Conservation (phyloP, 2,888 invertebrate genomes). For the Oscheius sp. region DNA sequence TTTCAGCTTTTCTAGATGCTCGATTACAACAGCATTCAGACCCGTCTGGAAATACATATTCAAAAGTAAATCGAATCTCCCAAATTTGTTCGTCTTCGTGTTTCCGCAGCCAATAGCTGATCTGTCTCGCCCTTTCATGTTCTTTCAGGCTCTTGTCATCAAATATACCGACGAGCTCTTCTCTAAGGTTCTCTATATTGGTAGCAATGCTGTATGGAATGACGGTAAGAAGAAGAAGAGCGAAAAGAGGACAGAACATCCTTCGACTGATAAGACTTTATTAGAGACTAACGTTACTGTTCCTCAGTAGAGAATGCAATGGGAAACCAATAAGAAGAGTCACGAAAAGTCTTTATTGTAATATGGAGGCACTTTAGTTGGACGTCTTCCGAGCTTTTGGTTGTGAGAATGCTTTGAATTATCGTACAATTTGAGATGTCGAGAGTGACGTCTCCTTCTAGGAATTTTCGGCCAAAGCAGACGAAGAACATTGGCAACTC, state of each 20-base stretch:
- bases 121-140: too few species aligned
- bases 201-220: not conserved
- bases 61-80: not conserved
- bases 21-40: not conserved
- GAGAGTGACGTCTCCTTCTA: slow-evolving; percentile 10
- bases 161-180: not conserved
- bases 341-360: slow-evolving; percentile 11
- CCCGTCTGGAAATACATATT: not conserved
- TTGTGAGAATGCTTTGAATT: not conserved
- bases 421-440: slow-evolving; percentile 8
- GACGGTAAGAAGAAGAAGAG: not conserved
- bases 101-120: too few species aligned
- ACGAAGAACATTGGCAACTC: not conserved
- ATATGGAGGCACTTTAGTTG: slow-evolving; percentile 1
- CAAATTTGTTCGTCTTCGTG: not conserved
- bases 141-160: too few species aligned
- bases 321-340: not conserved
- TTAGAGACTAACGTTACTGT: not conserved
- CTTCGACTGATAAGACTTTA: not conserved
- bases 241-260: not conserved
- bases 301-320: too few species aligned
- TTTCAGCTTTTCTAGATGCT: not conserved
- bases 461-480: slow-evolving; percentile 14
- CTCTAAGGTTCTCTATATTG: not conserved
- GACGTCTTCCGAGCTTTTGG: not conserved